These are phyloP conservation scores for Volucella zonaria DNA, from an alignment of 2,888 invertebrate species.

Conservation along the genomic window DNA sequence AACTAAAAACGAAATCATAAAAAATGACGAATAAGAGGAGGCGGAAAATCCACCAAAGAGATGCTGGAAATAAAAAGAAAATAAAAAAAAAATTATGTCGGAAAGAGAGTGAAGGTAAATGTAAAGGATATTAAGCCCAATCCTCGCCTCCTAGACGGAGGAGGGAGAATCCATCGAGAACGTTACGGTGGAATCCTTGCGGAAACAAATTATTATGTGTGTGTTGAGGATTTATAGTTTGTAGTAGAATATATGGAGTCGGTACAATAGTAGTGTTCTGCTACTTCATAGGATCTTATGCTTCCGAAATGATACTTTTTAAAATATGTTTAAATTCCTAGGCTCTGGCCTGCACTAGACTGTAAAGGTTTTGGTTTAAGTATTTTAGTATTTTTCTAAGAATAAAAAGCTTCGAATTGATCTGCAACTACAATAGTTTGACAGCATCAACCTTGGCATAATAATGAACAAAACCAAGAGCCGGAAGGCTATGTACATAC, in stretches of 20 bases:
- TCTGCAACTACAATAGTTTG: too few relatives aligned
- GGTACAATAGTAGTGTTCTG: too few relatives aligned
- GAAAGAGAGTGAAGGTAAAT: neutral
- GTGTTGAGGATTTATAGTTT: slow-evolving; percentile 64
- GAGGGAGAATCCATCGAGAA: slow-evolving; percentile 30
- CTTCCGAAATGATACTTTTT: too few relatives aligned
- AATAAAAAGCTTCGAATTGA: too few relatives aligned
- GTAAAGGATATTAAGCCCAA: slow-evolving; percentile 4
- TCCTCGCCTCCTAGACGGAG: neutral
- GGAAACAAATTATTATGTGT: slow-evolving; percentile 68
- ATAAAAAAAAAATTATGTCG: neutral
- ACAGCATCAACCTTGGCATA: too few relatives aligned
- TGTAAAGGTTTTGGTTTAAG: too few relatives aligned
- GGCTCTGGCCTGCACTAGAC: too few relatives aligned
- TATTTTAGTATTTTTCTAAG: too few relatives aligned
- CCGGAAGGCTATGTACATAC: too few relatives aligned
- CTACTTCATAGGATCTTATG: too few relatives aligned
- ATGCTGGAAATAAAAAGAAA: slow-evolving; percentile 32
- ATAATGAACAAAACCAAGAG: too few relatives aligned
- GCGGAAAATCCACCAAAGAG: slow-evolving; percentile 20
- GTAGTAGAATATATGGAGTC: slow-evolving; percentile 20
- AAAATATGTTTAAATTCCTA: too few relatives aligned
- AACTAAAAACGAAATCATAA: slow-evolving; percentile 63
- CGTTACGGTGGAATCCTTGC: slow-evolving; percentile 53
- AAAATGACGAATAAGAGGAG: slow-evolving; percentile 32